Percentiles rank a stretch among this genome's conserved stretches.
Evolutionary conservation across 2,113 vertebrate species (phyloP).

Genomic region (Pseudorasbora parva): DNA sequence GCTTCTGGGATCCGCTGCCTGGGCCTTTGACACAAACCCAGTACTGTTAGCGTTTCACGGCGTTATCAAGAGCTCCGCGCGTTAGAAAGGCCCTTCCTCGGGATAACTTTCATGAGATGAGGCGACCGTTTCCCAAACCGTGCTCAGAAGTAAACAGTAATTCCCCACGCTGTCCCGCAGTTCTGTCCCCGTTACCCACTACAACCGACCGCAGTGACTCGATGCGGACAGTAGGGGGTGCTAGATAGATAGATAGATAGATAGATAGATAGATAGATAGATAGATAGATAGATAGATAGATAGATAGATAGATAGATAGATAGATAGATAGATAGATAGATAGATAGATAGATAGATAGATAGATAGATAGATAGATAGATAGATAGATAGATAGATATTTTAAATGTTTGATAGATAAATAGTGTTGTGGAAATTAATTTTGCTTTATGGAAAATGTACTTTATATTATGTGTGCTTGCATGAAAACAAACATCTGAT

Average conservation of each 20-base stretch:
- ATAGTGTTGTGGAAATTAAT: no score
- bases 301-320: background rate
- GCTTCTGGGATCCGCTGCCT: slow-evolving; percentile 45
- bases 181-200: background rate
- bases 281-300: background rate
- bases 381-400: no score
- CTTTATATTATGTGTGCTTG: no score
- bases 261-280: background rate
- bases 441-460: no score
- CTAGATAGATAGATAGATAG: background rate
- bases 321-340: background rate
- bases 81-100: background rate
- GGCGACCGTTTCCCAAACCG: background rate
- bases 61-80: background rate
- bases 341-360: no score
- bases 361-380: no score
- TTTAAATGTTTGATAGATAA: background rate
- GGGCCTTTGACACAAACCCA: slow-evolving; percentile 45
- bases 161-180: slow-evolving; percentile 20
- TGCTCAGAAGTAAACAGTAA: background rate
- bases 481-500: no score
- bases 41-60: background rate
- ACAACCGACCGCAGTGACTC: background rate
- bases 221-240: slow-evolving; percentile 15
- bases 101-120: background rate